phyloP scores from a whole-genome alignment of 2,113 vertebrate genomes.

The Amphilophus citrinellus region DNA sequence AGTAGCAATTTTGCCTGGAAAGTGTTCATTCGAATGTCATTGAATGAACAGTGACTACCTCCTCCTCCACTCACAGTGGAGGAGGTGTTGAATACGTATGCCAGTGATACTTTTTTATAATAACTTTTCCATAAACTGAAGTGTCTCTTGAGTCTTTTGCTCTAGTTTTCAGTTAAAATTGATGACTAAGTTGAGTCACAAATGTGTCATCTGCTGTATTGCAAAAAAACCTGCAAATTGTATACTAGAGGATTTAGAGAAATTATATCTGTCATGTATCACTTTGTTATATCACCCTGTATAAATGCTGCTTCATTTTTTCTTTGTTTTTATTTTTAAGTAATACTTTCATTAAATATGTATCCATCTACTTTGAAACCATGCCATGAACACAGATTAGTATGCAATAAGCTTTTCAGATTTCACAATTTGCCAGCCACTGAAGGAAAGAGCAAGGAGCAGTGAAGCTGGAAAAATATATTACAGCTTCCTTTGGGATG shows the following conservation, averaged over 20 bases:
- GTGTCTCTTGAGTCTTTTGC: not conserved
- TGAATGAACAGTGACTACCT: constrained; percentile 24
- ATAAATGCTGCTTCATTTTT: not conserved
- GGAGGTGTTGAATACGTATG: constrained; percentile 10
- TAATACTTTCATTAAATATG: not conserved
- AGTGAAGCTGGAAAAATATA: constrained; percentile 11
- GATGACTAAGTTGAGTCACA: not conserved
- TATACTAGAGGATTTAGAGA: not conserved
- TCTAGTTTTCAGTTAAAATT: not conserved
- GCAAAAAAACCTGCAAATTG: not conserved
- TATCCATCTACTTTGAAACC: constrained; percentile 3
- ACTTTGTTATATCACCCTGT: not conserved
- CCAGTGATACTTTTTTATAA: constrained; percentile 9
- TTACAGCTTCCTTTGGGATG: constrained; percentile 9
- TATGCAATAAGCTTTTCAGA: not conserved
- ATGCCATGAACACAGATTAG: not conserved
- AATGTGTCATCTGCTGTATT: constrained; percentile 7
- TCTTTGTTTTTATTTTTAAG: not conserved
- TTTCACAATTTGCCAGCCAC: constrained; percentile 31
- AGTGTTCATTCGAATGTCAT: constrained; percentile 1
- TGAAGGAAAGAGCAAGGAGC: constrained; percentile 15
- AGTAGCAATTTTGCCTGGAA: not conserved
- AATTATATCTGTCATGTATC: not conserved
- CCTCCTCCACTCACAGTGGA: constrained; percentile 1
- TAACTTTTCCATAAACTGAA: constrained; percentile 6